Evolutionary conservation across 2,797 vertebrate genomes (phyloP).

Genomic region (Chelmon rostratus): DNA sequence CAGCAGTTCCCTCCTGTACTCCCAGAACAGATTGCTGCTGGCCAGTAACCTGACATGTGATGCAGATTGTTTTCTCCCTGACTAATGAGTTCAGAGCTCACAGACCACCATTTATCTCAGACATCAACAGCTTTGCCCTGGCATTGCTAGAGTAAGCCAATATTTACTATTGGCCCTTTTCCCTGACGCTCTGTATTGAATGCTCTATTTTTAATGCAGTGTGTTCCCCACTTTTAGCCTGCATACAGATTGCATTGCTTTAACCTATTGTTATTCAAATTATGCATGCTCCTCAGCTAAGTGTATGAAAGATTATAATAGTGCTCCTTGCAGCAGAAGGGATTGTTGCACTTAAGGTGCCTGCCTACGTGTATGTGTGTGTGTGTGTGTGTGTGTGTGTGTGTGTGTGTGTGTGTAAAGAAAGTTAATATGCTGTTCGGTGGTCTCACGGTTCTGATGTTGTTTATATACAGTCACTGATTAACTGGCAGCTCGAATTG

Average conservation of each 20-base stretch:
- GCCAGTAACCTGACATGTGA: constrained; percentile 68
- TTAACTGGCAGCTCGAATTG: constrained; percentile 66
- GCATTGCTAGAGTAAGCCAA: constrained; percentile 48
- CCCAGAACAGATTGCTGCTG: constrained; percentile 52
- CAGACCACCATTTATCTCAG: constrained; percentile 66
- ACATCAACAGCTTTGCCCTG: constrained; percentile 54
- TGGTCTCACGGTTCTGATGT: constrained; percentile 66
- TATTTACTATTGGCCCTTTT: constrained; percentile 18
- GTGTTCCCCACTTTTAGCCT: constrained; percentile 42
- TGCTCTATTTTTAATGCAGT: constrained; percentile 51
- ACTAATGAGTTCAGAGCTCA: constrained; percentile 76
- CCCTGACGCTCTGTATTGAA: constrained; percentile 27
- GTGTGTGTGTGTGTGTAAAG: constrained; percentile 29
- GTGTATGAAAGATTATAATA: constrained; percentile 71
- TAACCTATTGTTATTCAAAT: constrained; percentile 79
- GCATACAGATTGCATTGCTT: constrained; percentile 70
- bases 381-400: too few relatives aligned
- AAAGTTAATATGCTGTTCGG: constrained; percentile 69
- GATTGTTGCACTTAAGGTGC: constrained; percentile 60
- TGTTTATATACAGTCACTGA: constrained; percentile 68
- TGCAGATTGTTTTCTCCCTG: constrained; percentile 75
- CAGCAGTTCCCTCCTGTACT: neutral
- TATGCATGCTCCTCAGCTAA: constrained; percentile 66
- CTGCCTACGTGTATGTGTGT: constrained; percentile 32
- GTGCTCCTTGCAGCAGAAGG: constrained; percentile 66